A percentile compares a stretch with the other conserved stretches of the same genome.
Conservation (phyloP, 23 tunicate species). For the Styela clava region DNA sequence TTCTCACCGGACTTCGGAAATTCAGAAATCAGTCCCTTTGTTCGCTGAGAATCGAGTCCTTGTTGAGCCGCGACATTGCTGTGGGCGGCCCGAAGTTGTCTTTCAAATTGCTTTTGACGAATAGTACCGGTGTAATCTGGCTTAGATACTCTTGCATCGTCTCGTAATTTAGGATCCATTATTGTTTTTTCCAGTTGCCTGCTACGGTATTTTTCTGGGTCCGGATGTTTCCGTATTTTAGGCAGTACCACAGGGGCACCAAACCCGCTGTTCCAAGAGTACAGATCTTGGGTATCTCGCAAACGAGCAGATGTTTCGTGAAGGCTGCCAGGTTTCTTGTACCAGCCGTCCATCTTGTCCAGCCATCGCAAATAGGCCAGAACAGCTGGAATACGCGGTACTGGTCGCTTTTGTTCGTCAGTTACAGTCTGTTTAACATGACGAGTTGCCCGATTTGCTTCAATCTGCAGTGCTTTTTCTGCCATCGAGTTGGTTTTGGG, state of each 20-base stretch:
- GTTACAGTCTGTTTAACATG: constrained; percentile 36
- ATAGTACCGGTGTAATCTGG: constrained; percentile 10
- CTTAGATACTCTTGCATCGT: neutral
- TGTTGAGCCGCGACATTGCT: no score
- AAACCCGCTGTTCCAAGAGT: constrained; percentile 71
- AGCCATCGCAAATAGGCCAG: constrained; percentile 79
- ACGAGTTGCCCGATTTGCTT: constrained; percentile 60
- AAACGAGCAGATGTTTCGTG: constrained; percentile 33
- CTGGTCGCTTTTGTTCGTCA: constrained; percentile 49
- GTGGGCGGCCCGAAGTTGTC: neutral
- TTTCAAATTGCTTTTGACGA: neutral
- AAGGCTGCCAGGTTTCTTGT: constrained; percentile 35
- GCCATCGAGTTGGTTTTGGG: constrained; percentile 24
- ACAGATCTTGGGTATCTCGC: constrained; percentile 43
- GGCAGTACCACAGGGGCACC: constrained; percentile 77
- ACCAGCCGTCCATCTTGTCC: constrained; percentile 92
- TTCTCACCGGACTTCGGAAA: neutral
- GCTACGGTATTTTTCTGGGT: constrained; percentile 79
- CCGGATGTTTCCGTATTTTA: constrained; percentile 65
- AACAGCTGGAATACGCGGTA: constrained; percentile 78
- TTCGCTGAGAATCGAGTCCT: neutral
- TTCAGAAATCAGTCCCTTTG: neutral
- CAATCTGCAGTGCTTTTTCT: constrained; percentile 34
- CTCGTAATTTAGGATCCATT: neutral
- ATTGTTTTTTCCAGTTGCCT: constrained; percentile 37